A percentile compares a stretch with the other conserved stretches of the same genome.
Conservation (phyloP, 2,888 invertebrate genomes). For the Kryphioiulus occultus region DNA sequence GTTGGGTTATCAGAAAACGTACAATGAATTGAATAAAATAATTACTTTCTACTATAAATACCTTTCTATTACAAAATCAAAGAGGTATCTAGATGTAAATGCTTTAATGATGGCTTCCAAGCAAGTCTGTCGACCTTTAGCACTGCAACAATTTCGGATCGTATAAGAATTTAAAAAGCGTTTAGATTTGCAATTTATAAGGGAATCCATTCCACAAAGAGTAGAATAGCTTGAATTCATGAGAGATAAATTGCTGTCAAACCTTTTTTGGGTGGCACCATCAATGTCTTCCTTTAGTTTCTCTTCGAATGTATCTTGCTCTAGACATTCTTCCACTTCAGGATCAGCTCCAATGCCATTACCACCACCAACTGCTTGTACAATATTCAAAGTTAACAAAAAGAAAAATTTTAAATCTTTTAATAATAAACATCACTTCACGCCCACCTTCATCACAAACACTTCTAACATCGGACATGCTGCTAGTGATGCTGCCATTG, state of each 20-base stretch:
- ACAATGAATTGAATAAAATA: too few species aligned
- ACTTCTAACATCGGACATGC: constrained; percentile 77
- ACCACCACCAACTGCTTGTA: constrained; percentile 39
- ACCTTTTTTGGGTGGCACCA: constrained; percentile 84
- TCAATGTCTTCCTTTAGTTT: constrained; percentile 87
- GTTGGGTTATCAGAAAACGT: neutral
- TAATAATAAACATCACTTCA: neutral
- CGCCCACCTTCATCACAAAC: constrained; percentile 60
- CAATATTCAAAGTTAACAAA: neutral
- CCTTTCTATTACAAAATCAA: constrained; percentile 78
- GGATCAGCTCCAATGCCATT: constrained; percentile 55
- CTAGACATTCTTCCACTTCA: constrained; percentile 69
- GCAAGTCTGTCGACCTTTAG: constrained; percentile 78
- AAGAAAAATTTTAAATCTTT: neutral
- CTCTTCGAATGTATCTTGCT: constrained; percentile 82
- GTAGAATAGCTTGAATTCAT: too few species aligned
- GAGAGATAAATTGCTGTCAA: constrained; percentile 44
- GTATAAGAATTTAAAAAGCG: neutral
- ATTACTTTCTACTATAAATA: constrained; percentile 56
- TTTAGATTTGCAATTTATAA: too few species aligned
- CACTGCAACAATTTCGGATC: constrained; percentile 61
- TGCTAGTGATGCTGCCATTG: constrained; percentile 82
- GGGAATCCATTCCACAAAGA: too few species aligned
- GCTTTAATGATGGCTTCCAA: constrained; percentile 76
- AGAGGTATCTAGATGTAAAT: constrained; percentile 79